phyloP scores from a whole-genome alignment of 2,113 vertebrate species.

The Dromas ardeola region DNA sequence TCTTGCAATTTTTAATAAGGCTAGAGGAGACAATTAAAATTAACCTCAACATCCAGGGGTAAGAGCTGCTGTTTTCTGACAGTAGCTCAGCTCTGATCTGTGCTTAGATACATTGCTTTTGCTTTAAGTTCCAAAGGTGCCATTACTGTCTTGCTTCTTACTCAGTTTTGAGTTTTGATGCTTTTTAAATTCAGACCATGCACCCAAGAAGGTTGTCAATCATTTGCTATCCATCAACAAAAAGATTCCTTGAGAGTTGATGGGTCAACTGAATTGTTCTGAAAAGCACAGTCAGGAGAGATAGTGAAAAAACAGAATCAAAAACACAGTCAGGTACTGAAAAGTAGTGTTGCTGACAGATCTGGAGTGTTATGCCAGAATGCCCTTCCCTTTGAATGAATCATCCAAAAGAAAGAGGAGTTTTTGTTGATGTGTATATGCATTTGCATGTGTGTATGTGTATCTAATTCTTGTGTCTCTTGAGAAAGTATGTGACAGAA shows the following conservation, averaged over 20 bases:
- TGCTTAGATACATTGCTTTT: background rate
- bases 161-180: background rate
- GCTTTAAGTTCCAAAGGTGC: background rate
- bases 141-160: background rate
- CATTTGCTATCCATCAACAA: background rate
- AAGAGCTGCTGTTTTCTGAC: background rate
- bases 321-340: background rate
- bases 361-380: background rate
- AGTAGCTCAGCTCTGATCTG: background rate
- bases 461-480: background rate
- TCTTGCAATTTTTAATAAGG: background rate
- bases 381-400: background rate
- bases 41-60: background rate
- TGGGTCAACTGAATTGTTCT: background rate
- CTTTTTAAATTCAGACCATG: background rate
- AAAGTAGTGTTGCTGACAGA: background rate
- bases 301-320: background rate
- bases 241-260: background rate
- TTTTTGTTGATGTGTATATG: background rate
- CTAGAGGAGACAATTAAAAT: constrained; percentile 10
- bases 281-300: background rate
- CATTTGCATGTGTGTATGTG: background rate
- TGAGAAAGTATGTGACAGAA: background rate
- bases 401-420: background rate
- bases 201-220: background rate